phyloP scores from a whole-genome alignment of 2,113 vertebrate species.

The Megaceryle maxima region DNA sequence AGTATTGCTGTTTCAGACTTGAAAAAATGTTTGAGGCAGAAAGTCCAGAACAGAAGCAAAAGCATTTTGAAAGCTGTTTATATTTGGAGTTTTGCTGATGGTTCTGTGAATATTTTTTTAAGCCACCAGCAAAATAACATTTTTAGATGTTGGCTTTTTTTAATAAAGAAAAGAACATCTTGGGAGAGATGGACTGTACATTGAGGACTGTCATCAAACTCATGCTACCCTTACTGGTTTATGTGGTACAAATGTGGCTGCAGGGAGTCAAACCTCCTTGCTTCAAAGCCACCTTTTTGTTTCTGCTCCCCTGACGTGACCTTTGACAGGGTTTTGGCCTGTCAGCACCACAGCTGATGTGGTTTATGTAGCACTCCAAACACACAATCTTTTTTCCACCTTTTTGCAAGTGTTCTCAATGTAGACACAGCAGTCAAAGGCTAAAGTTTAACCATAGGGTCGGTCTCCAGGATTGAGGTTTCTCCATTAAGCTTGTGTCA shows the following conservation, averaged over 20 bases:
- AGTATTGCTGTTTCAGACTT: not conserved
- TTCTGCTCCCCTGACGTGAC: not conserved
- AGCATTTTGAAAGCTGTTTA: not conserved
- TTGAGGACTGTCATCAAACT: not conserved
- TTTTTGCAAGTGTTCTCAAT: not conserved
- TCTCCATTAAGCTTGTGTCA: not conserved
- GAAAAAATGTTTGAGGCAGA: not conserved
- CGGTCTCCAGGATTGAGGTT: not conserved
- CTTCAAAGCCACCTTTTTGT: slow-evolving; percentile 26
- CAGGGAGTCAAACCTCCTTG: not conserved
- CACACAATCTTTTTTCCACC: not conserved
- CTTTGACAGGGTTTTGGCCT: not conserved
- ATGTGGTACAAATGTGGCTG: not conserved
- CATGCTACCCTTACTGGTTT: fast-evolving
- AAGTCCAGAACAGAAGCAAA: not conserved
- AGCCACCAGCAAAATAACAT: not conserved
- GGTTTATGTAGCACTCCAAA: not conserved
- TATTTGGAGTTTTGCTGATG: not conserved
- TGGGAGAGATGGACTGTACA: not conserved
- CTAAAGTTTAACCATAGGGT: not conserved
- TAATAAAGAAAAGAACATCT: not conserved
- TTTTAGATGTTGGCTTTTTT: not conserved
- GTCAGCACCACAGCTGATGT: fast-evolving
- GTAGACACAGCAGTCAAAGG: not conserved
- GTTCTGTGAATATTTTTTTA: not conserved